These are phyloP conservation scores for fruit fly (Drosophila melanogaster) DNA, from an alignment of 1,140 invertebrate species.

Conservation along the genomic window DNA sequence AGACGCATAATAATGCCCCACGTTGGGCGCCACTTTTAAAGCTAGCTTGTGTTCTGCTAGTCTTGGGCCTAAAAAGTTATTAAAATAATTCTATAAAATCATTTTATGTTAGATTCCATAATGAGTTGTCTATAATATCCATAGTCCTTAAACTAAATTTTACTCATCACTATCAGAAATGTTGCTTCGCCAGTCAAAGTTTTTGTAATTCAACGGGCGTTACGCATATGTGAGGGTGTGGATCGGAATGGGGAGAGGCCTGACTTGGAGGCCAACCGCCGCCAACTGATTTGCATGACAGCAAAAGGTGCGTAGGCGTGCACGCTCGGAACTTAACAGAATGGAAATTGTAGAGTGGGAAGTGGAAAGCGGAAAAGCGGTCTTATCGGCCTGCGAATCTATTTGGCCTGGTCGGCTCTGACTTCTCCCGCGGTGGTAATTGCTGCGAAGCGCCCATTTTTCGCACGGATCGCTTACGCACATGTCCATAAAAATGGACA, in stretches of 20 bases:
- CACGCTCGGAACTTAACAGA: constrained; percentile 48
- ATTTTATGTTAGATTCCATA: too few relatives aligned
- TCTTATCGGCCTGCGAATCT: constrained; percentile 69
- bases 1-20: neutral
- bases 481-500: constrained; percentile 81
- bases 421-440: constrained; percentile 70
- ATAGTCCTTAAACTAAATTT: neutral
- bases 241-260: constrained; percentile 9
- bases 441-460: constrained; percentile 82
- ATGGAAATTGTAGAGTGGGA: constrained; percentile 31
- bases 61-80: neutral
- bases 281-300: constrained; percentile 77
- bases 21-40: neutral
- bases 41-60: too few relatives aligned
- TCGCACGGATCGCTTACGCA: constrained; percentile 83
- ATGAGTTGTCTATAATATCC: neutral
- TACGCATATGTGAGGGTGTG: constrained; percentile 58
- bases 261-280: constrained; percentile 42
- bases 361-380: constrained; percentile 10
- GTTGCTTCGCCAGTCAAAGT: constrained; percentile 26
- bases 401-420: constrained; percentile 44
- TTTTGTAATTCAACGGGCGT: constrained; percentile 55
- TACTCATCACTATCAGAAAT: constrained; percentile 28
- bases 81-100: neutral
- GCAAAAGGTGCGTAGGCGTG: constrained; percentile 76